Percentiles rank a stretch among this genome's conserved stretches.
These are phyloP conservation scores for Echinops telfairi DNA, from an alignment of 2,113 vertebrate genomes.

Conservation along the genomic window DNA sequence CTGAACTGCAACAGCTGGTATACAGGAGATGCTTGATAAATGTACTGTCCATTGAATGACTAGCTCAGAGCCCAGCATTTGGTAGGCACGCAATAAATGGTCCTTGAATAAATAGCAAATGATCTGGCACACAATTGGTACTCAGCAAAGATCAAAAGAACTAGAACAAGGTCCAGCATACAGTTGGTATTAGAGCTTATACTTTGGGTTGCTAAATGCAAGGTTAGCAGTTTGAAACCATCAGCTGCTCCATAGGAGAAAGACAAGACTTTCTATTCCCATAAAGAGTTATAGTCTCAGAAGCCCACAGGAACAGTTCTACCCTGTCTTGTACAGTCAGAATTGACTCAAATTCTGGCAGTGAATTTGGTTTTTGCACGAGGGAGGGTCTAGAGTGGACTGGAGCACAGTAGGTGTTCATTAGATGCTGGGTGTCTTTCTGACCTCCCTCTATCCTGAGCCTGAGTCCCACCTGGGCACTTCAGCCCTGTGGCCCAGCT, in stretches of 20 bases:
- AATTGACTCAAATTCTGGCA: too few relatives aligned
- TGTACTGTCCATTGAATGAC: not conserved
- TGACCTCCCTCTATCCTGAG: not conserved
- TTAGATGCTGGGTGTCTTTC: not conserved
- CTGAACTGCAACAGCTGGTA: not conserved
- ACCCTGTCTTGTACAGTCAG: too few relatives aligned
- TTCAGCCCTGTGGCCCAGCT: not conserved
- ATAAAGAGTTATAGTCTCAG: too few relatives aligned
- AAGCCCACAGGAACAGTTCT: too few relatives aligned
- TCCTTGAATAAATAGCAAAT: not conserved
- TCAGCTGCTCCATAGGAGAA: too few relatives aligned
- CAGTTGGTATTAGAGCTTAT: too few relatives aligned
- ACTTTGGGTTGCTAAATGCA: too few relatives aligned
- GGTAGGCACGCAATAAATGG: not conserved
- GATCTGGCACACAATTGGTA: not conserved
- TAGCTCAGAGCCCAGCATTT: not conserved
- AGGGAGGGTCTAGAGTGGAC: not conserved
- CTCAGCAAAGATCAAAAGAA: not conserved
- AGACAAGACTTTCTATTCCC: too few relatives aligned
- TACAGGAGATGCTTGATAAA: conserved; percentile 26
- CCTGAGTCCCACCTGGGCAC: not conserved
- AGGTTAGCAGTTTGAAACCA: too few relatives aligned
- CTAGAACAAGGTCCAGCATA: too few relatives aligned
- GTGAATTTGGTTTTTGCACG: not conserved
- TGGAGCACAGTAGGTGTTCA: not conserved